Evolutionary conservation across 2,888 invertebrate species (phyloP), one percentile per base, ranked within the genome.

Genomic region (Syritta pipiens): DNA sequence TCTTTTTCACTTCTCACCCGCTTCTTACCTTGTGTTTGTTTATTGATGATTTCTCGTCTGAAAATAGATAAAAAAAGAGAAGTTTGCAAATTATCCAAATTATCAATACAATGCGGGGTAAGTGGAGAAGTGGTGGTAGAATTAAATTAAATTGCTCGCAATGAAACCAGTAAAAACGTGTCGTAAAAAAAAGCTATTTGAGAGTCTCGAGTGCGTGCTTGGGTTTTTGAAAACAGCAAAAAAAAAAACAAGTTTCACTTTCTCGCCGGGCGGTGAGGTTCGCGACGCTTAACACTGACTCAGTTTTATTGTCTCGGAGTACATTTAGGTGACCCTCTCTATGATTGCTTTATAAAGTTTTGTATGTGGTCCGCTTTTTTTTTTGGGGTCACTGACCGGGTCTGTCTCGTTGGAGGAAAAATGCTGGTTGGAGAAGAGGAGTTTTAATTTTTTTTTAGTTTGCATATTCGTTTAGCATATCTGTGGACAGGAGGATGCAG

Each of bases 361-460:
- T n/a, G n/a, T 26, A n/a, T 30, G 59, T 7, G 20, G 20, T 22
- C 1, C 19, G 19, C 19, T 30, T 40, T 0, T 4, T 35, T 28
- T 67, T 44, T 59, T 35, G 26, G 19, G 69, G 69, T 69, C 26
- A 60, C 28, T 53, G 69, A 60, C 69, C 69, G 51, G n/a, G n/a
- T 46, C 26, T 10, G 26, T 14, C n/a, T n/a, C 26, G 28, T 24
- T 32, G 24, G 10, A 12, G 37, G 17, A 7, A 49, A 60, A 53
- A 46, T 60, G 59, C 69, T 60, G 69, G 69, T 69, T 44, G 30
- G 4, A 14, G 1, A 7, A 32, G 9, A 35, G 2, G 37, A 17
- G 37, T 5, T 17, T 7, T 17, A 7, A 14, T 59, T 30, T n/a
- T 9, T 12, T 55, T 55, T 28, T 17, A 28, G 40, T 55, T 55